A percentile compares a stretch with the other conserved stretches of the same genome.
These are phyloP conservation scores for Nemotelus nigrinus DNA, from an alignment of 2,888 invertebrate species.

Conservation along the genomic window DNA sequence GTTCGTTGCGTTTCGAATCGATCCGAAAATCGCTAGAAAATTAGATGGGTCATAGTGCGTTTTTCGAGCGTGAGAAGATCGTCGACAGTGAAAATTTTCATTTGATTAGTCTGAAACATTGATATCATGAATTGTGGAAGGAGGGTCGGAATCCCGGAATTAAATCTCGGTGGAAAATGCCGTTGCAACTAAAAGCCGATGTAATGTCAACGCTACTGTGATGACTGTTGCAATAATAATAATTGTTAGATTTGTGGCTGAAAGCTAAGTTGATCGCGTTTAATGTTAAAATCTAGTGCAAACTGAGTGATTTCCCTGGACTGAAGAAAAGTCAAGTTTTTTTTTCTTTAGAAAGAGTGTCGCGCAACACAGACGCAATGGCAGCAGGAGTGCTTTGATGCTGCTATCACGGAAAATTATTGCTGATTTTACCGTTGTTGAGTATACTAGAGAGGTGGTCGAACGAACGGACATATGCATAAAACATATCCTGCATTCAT, in stretches of 20 bases:
- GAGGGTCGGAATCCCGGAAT: too few relatives aligned
- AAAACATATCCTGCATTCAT: neutral
- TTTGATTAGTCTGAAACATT: too few relatives aligned
- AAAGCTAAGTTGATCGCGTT: neutral
- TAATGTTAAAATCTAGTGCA: neutral
- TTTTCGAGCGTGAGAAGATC: neutral
- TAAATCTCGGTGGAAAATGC: too few relatives aligned
- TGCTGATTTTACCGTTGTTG: neutral
- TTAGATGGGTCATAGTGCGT: neutral
- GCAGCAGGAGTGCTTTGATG: conserved; percentile 25
- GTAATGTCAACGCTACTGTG: too few relatives aligned
- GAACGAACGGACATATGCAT: neutral
- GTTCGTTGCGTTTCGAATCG: conserved; percentile 10
- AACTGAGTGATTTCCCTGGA: neutral
- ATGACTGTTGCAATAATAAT: too few relatives aligned
- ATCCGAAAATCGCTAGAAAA: neutral
- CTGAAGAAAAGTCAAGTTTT: neutral
- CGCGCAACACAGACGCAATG: conserved; percentile 42
- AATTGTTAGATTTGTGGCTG: neutral
- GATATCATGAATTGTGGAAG: too few relatives aligned
- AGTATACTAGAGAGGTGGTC: neutral
- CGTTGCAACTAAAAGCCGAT: too few relatives aligned
- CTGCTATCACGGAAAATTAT: conserved; percentile 9
- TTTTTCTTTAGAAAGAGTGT: conserved; percentile 1
- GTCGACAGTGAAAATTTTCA: neutral